These are phyloP conservation scores for Xiphias gladius DNA, from an alignment of 2,113 vertebrate genomes.

Conservation along the genomic window DNA sequence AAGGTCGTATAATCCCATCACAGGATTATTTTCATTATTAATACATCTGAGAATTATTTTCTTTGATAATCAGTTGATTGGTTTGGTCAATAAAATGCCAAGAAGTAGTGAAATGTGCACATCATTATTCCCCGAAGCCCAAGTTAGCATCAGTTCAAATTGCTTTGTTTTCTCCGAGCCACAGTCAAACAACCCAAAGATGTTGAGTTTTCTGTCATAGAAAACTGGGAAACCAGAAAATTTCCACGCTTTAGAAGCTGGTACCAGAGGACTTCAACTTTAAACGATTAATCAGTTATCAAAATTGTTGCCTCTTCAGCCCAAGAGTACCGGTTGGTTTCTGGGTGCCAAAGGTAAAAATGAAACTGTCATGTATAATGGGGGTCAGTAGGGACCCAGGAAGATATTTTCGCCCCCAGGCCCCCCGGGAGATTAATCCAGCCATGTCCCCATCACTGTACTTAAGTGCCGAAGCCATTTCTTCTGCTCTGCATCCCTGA, in stretches of 20 bases:
- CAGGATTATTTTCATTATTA: too few species aligned
- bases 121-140: too few species aligned
- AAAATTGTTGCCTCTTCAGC: background rate
- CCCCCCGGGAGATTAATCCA: background rate
- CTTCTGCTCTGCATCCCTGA: slow-evolving; percentile 5
- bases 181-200: background rate
- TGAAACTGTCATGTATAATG: background rate
- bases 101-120: too few species aligned
- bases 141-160: too few species aligned
- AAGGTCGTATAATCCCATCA: too few species aligned
- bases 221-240: background rate
- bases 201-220: background rate
- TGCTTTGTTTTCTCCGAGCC: too few species aligned
- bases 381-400: background rate
- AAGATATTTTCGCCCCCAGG: background rate
- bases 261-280: too few species aligned
- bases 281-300: background rate
- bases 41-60: too few species aligned
- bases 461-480: slow-evolving; percentile 1
- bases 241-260: too few species aligned
- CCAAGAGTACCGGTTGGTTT: background rate
- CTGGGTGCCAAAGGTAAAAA: background rate
- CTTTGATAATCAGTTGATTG: too few species aligned
- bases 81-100: too few species aligned
- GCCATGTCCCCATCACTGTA: background rate